Percentiles rank a stretch among this genome's conserved stretches.
Evolutionary conservation across 2,797 vertebrate species (phyloP).

Genomic region (Melanotaenia trifasciata): DNA sequence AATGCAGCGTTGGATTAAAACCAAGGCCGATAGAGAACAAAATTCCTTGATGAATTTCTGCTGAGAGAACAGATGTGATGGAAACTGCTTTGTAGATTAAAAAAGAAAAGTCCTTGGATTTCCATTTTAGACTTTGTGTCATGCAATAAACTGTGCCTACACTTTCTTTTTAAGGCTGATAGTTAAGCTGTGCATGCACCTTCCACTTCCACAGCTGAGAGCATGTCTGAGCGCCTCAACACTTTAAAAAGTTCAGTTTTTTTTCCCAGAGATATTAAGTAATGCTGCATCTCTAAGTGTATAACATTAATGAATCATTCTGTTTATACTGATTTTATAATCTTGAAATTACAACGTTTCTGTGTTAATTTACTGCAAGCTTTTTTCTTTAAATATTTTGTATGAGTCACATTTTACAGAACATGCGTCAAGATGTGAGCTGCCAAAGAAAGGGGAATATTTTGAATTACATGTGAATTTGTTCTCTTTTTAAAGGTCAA

Average conservation of each 20-base stretch:
- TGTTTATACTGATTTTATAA: slow-evolving; percentile 57
- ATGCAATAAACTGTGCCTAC: slow-evolving; percentile 66
- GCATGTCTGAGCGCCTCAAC: slow-evolving; percentile 48
- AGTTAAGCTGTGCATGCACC: slow-evolving; percentile 74
- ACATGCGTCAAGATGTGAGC: slow-evolving; percentile 32
- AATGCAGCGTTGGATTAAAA: slow-evolving; percentile 70
- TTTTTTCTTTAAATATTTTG: slow-evolving; percentile 41
- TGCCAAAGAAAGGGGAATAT: slow-evolving; percentile 41
- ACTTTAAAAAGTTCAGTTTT: slow-evolving; percentile 36
- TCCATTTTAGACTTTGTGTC: slow-evolving; percentile 57
- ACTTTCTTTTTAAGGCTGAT: slow-evolving; percentile 63
- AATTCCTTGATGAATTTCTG: slow-evolving; percentile 62
- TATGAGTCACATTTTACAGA: slow-evolving; percentile 46
- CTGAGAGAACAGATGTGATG: slow-evolving; percentile 69
- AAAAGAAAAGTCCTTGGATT: slow-evolving; percentile 58
- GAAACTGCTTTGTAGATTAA: slow-evolving; percentile 66
- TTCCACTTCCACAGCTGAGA: slow-evolving; percentile 67
- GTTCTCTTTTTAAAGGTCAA: slow-evolving; percentile 60
- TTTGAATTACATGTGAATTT: slow-evolving; percentile 67
- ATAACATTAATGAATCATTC: slow-evolving; percentile 44
- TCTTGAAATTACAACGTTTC: slow-evolving; percentile 32
- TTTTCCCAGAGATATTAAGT: slow-evolving; percentile 42
- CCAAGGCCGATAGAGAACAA: slow-evolving; percentile 58
- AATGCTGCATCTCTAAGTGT: slow-evolving; percentile 28
- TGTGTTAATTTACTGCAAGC: slow-evolving; percentile 27